Base-by-base conservation (phyloP, 2,888 invertebrate genomes). In the Tipula lateralis region DNA sequence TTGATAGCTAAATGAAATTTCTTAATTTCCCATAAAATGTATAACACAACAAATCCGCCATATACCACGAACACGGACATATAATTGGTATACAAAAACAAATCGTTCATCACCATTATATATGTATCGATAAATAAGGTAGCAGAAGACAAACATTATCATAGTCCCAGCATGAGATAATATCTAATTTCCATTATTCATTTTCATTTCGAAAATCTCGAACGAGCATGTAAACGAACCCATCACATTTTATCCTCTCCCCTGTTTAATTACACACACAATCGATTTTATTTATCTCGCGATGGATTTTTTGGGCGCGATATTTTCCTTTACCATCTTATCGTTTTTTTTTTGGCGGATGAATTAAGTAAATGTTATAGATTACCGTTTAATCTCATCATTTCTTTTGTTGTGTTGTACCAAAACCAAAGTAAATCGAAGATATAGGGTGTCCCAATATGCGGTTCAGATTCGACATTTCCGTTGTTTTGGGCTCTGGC, bases 181-280 rank as follows among this genome's bases (percentile, higher is more conserved):
- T 12, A 66, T 66, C 66, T 66, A 19, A 24, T 66, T 66, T 66
- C 66, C 66, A 66, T 66, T 66, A 66, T 66, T 66, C 66, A 66
- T 66, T 66, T 66, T 19, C 44, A 50, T 50, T 66, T 66, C 24
- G 9, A 16, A 24, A 66, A 66, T 66, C 66, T 24, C 66, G 24
- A 66, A 66, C 66, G 66, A 66, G 24, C 66, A 66, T 5, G 16
- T 1, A 16, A 66, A 24, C 9, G 3, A 66, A 66, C 19, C 66
- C 66, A 66, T 66, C 66, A 66, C 66, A 66, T 66, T 66, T 66
- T 66, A 66, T 66, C 66, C 24, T 66, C 66, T 66, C 66, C 24
- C 24, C 66, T 24, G 12, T 24, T 66, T 66, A 66, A 66, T 66
- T 66, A 66, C 66, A 66, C 13, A 44, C 9, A 9, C 66, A 66